These are phyloP conservation scores for Phthorimaea operculella DNA, from an alignment of 1,140 invertebrate species.

Conservation along the genomic window DNA sequence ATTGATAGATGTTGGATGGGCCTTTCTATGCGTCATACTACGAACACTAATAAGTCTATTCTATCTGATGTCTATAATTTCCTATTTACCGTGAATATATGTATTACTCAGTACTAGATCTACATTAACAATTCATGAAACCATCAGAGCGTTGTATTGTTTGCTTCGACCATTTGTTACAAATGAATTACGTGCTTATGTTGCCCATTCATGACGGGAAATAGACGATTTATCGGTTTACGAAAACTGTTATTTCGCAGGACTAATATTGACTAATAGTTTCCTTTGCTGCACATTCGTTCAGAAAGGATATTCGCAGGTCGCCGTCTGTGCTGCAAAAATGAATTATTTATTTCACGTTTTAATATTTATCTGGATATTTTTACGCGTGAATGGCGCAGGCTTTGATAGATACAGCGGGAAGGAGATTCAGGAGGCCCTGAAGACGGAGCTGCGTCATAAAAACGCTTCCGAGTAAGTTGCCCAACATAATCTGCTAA, in stretches of 20 bases:
- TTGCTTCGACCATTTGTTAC: too few species aligned
- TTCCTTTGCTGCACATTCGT: slow-evolving; percentile 14
- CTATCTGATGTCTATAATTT: too few species aligned
- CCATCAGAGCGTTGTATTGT: too few species aligned
- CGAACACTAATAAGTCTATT: too few species aligned
- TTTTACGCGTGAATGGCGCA: slow-evolving; percentile 17
- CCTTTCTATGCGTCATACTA: too few species aligned
- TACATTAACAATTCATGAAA: too few species aligned
- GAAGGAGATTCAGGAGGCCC: slow-evolving; percentile 22
- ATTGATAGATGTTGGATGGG: too few species aligned
- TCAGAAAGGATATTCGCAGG: background rate
- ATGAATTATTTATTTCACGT: slow-evolving; percentile 27
- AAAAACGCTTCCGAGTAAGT: background rate
- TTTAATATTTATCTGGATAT: slow-evolving; percentile 25
- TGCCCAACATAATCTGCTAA: background rate
- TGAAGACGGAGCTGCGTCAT: background rate
- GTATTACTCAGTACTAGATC: too few species aligned
- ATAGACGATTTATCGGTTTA: background rate
- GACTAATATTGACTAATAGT: background rate
- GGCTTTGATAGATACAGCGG: slow-evolving; percentile 29
- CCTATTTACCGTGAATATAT: too few species aligned
- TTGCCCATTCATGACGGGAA: slow-evolving; percentile 14
- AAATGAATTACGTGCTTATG: too few species aligned
- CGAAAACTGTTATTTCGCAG: background rate
- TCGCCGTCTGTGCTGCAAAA: slow-evolving; percentile 10